These are phyloP conservation scores for Bruchidius siliquastri DNA, from an alignment of 2,888 invertebrate genomes.

Conservation along the genomic window DNA sequence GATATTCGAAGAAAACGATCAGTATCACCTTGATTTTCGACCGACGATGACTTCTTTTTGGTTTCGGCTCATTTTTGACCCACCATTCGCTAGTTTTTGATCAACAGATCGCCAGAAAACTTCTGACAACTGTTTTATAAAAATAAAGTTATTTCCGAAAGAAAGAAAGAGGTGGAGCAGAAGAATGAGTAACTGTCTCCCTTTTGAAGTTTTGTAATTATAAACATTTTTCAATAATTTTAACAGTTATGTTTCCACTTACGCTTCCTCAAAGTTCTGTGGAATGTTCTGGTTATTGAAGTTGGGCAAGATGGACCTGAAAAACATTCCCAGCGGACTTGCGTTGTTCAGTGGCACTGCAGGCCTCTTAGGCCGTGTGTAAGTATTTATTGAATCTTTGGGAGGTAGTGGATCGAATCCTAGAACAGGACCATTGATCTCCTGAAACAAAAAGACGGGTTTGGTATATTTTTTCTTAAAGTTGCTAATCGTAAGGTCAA, in stretches of 20 bases:
- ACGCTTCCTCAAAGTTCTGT: slow-evolving; percentile 24
- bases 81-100: no score
- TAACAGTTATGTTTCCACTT: slow-evolving; percentile 15
- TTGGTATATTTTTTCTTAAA: not conserved
- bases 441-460: slow-evolving; percentile 27
- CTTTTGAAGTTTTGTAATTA: no score
- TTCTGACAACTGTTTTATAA: no score
- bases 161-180: no score
- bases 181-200: no score
- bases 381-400: slow-evolving; percentile 66
- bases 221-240: not conserved
- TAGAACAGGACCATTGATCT: slow-evolving; percentile 56
- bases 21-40: no score
- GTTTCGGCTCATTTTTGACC: no score
- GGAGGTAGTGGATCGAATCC: slow-evolving; percentile 79
- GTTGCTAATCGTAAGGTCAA: no score
- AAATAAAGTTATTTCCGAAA: no score
- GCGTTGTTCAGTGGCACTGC: slow-evolving; percentile 30
- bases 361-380: slow-evolving; percentile 52
- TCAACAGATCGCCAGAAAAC: no score
- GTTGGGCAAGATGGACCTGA: slow-evolving; percentile 68
- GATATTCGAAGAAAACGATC: no score
- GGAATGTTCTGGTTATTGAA: slow-evolving; percentile 48
- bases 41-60: no score
- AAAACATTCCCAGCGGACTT: slow-evolving; percentile 55